Conservation (phyloP, 2,113 vertebrate genomes). For the Atrichornis clamosus region DNA sequence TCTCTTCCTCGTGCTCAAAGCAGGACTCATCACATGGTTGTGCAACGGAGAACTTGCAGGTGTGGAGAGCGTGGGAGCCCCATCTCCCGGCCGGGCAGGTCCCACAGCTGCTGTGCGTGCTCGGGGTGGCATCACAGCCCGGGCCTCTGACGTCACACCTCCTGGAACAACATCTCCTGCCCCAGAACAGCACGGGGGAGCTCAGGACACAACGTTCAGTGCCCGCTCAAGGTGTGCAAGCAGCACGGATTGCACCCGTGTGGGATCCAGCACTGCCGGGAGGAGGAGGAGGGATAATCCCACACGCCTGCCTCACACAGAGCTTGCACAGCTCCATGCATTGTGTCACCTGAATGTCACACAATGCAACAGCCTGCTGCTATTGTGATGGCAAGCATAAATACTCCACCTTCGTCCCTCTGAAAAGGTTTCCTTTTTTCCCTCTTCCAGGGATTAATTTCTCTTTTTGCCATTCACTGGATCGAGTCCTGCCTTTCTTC, state of each 20-base stretch:
- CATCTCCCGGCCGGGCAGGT: not conserved
- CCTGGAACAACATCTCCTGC: not conserved
- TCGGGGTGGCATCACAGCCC: not conserved
- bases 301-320: not conserved
- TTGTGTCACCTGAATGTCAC: not conserved
- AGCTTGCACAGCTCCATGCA: not conserved
- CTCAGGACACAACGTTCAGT: not conserved
- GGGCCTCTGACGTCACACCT: conserved; percentile 33
- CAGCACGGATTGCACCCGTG: not conserved
- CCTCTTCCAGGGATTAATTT: not conserved
- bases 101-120: not conserved
- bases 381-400: not conserved
- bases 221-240: not conserved
- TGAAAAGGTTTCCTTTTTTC: not conserved
- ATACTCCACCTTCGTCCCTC: not conserved
- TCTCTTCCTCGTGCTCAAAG: not conserved
- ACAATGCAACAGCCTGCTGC: not conserved
- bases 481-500: not conserved
- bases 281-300: not conserved
- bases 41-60: not conserved
- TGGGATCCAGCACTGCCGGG: not conserved
- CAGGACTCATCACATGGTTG: not conserved
- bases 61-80: not conserved
- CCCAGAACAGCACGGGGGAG: not conserved
- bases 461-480: not conserved